Conservation (phyloP, 2,888 invertebrate genomes). For the Strigamia maritima region DNA sequence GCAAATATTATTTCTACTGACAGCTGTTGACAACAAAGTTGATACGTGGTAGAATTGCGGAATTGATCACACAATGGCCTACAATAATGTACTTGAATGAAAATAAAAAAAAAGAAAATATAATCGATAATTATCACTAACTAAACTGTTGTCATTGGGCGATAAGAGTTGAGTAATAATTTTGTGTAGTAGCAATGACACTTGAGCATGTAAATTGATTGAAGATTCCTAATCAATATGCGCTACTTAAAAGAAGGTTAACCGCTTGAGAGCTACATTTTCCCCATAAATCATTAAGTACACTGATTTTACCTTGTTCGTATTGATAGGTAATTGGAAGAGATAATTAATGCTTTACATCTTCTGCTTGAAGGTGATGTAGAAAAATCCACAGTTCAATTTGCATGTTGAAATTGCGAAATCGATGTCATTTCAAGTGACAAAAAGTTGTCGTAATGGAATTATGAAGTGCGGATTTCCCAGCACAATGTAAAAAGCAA, state of each 20-base stretch:
- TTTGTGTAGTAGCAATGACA: not conserved
- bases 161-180: not conserved
- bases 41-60: not conserved
- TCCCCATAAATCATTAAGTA: not conserved
- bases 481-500: too few relatives aligned
- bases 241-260: not conserved
- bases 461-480: not conserved
- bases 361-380: not conserved
- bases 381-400: not conserved
- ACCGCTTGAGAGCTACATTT: not conserved
- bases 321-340: constrained; percentile 4
- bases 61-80: not conserved
- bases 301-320: not conserved
- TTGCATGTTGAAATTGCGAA: not conserved
- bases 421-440: not conserved
- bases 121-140: too few relatives aligned
- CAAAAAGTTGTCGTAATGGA: not conserved
- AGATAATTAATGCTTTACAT: not conserved
- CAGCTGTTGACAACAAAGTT: not conserved
- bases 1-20: not conserved
- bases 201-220: constrained; percentile 3
- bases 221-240: not conserved
- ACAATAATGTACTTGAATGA: not conserved
- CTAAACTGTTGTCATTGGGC: too few relatives aligned
- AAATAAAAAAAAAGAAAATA: too few relatives aligned